Base-by-base conservation (phyloP, 1,140 invertebrate species). In the Mylabris phalerata region DNA sequence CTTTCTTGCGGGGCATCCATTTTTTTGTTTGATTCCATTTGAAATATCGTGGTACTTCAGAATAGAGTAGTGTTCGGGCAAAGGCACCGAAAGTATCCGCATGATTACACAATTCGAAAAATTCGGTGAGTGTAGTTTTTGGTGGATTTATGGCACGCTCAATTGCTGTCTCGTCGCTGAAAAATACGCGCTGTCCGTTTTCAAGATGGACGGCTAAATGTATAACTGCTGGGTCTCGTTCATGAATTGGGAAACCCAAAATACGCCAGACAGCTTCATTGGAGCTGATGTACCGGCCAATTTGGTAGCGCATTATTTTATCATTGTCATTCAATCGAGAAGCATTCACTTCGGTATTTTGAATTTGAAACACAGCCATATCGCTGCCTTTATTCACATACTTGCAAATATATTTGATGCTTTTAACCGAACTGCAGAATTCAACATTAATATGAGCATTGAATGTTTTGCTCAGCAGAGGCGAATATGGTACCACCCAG, bases 221-320 rank as follows among this genome's bases (percentile, higher is more conserved):
- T n/a, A 67, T 25, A 48, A 77, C 68, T 42, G 69, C 19, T 46
- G 73, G 75, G 57, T 69, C 61, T 32, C 66, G 46, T 55, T 74
- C 67, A 49, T 75, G 71, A 32, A 77, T 68, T 11, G 61, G 61
- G 55, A 73, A 75, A 43, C 58, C 46, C 9, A 73, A 66, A 41
- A 78, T 72, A 48, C 68, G 56, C 73, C 73, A 78, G 51, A 65
- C 59, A 42, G 76, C 76, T 68, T 78, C 74, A 50, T 67, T 64
- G 41, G 48, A 48, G 50, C 61, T 67, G 26, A 68, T 47, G 42
- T 67, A 68, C 10, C 65, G 42, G 38, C 65, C 65, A 41, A 63
- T 63, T 65, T 75, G 54, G 52, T 70, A 76, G 3, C 1, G 25
- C 3, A 42, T 55, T 3, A 78, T 64, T 69, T 79, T 74, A 58